Base-by-base conservation (phyloP, 2,888 invertebrate genomes). In the Drosophila borborema region DNA sequence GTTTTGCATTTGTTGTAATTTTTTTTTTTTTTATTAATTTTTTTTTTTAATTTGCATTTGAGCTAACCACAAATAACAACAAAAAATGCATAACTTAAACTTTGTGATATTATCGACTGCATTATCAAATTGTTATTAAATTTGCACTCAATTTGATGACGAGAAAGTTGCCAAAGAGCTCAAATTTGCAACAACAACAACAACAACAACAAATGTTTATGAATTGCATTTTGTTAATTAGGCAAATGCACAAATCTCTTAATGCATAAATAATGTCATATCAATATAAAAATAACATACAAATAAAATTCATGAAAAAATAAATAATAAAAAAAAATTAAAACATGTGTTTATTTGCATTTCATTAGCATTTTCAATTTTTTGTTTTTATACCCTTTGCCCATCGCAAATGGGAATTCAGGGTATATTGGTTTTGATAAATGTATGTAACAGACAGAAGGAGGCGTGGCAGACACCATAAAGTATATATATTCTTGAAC, bases 141-240 rank as follows among this genome's bases (percentile, higher is more conserved):
- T 16, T 10, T 16, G 20, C 4, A 36, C 16, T 2, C 14, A 8
- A 20, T 20, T 18, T 31, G 6, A 31, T 51, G 51, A 48, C 45
- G 45, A 38, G 66, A 64, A 66, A 66, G 66, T 63, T 64, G 46
- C 53, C 18, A 54, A 40, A 53, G 28, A 20, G 18, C 8, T 34
- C 18, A 34, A 48, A 54, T 45, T 38, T 53, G 63, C 10, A 20
- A 38, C 43, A 43, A 36, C 18, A 28, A 16, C n/a, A n/a, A n/a
- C 38, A 54, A 20, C 16, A 45, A 34, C 34, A 36, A 45, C 14
- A 54, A 18, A 31, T 51, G 10, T 7, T 51, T n/a, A 18, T 20
- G 53, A 53, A 18, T 12, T 63, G 31, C 64, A 65, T 53, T 62
- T 38, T 23, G 36, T 75, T 61, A 74, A 76, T 67, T 74, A 62